Conservation (phyloP, 2,797 vertebrate species). For the Danionella dracula region DNA sequence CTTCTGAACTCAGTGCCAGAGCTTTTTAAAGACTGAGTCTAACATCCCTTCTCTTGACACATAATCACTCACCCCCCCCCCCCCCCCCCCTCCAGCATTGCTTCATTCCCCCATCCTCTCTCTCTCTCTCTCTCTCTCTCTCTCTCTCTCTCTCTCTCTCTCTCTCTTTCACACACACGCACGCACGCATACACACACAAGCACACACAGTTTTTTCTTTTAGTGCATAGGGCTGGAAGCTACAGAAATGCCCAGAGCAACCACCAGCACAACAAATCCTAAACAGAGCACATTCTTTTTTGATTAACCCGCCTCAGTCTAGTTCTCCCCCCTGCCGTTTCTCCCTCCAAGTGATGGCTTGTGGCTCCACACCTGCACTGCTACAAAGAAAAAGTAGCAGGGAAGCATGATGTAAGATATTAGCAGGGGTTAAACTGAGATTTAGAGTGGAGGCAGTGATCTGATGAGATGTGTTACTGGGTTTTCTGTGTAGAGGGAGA, state of each 20-base stretch:
- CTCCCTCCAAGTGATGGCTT: constrained; percentile 3
- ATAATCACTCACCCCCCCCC: constrained; percentile 60
- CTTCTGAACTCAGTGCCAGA: constrained; percentile 61
- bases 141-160: constrained; percentile 7
- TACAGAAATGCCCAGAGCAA: constrained; percentile 43
- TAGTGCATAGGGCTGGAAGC: constrained; percentile 53
- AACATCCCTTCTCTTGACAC: constrained; percentile 48
- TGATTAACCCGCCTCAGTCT: constrained; percentile 33
- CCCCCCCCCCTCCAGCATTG: not conserved
- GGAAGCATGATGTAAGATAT: not conserved
- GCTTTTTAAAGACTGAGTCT: constrained; percentile 56
- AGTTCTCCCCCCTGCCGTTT: constrained; percentile 22
- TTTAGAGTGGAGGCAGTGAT: not conserved
- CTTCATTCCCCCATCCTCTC: constrained; percentile 1
- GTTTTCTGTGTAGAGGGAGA: not conserved
- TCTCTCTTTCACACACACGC: constrained; percentile 53
- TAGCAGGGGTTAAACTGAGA: not conserved
- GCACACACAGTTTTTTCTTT: too few relatives aligned
- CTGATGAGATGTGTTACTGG: not conserved
- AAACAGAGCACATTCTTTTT: constrained; percentile 51
- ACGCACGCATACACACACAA: too few relatives aligned
- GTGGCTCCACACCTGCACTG: constrained; percentile 24
- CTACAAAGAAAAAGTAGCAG: not conserved
- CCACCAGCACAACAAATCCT: constrained; percentile 37
- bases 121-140: constrained; percentile 8